Conservation (phyloP, 64 coral and sea anemone species). For the Acropora yongei region DNA sequence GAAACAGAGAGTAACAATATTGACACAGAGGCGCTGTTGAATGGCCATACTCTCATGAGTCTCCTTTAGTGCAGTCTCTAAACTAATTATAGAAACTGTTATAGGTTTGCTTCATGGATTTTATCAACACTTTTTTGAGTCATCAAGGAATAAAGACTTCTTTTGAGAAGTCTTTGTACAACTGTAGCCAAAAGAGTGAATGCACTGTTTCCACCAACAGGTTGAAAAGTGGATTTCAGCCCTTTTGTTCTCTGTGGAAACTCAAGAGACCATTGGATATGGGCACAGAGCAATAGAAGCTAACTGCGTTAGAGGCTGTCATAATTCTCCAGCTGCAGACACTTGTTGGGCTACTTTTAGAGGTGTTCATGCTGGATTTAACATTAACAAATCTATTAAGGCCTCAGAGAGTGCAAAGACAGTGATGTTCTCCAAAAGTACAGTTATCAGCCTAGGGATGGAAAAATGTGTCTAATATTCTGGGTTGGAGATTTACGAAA, state of each 20-base stretch:
- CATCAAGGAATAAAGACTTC: too few relatives aligned
- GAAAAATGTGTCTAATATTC: conserved; percentile 98
- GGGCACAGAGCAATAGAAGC: conserved; percentile 67
- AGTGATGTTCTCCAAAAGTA: conserved; percentile 85
- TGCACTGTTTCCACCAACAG: conserved; percentile 22
- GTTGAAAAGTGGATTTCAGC: conserved; percentile 85
- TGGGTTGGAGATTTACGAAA: conserved; percentile 90
- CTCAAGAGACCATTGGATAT: conserved; percentile 98
- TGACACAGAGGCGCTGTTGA: too few relatives aligned
- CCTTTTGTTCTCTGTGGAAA: conserved; percentile 93
- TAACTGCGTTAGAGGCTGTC: conserved; percentile 79
- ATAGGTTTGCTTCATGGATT: too few relatives aligned
- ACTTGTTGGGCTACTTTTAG: conserved; percentile 78
- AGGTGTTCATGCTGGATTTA: conserved; percentile 85
- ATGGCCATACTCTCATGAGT: too few relatives aligned
- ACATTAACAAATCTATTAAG: conserved; percentile 93
- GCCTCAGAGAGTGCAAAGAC: conserved; percentile 85
- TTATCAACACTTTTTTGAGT: too few relatives aligned
- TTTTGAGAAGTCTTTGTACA: too few relatives aligned
- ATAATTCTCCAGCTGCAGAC: conserved; percentile 78
- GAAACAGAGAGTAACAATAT: too few relatives aligned
- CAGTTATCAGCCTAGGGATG: conserved; percentile 75
- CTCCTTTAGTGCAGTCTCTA: too few relatives aligned
- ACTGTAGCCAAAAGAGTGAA: too few relatives aligned
- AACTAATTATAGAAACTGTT: too few relatives aligned